phyloP scores from a whole-genome alignment of 2,113 vertebrate genomes.

The Theristicus caerulescens region DNA sequence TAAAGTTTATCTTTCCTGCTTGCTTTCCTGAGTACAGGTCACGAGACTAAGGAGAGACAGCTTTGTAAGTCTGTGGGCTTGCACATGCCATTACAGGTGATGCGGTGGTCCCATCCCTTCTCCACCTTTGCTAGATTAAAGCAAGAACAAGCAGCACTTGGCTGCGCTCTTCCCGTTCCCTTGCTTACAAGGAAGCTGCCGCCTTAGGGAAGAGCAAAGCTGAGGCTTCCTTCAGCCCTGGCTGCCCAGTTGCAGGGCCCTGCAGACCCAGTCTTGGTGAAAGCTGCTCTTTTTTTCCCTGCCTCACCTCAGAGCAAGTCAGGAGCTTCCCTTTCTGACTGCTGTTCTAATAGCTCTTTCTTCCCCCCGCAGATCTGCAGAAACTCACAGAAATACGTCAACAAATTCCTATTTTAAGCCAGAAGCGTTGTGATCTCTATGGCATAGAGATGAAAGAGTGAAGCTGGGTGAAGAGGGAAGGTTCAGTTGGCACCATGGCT shows the following conservation, averaged over 20 bases:
- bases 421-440: slow-evolving; percentile 90
- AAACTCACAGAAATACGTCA: slow-evolving; percentile 88
- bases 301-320: neutral
- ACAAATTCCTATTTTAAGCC: slow-evolving; percentile 88
- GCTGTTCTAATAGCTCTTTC: neutral
- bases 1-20: neutral
- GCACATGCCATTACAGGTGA: neutral
- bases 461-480: neutral
- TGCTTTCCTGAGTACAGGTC: neutral
- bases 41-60: neutral
- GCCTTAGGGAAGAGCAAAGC: neutral
- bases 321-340: neutral
- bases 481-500: neutral
- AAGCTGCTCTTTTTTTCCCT: neutral
- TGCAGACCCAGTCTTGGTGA: neutral
- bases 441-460: slow-evolving; percentile 68
- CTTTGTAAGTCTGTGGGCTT: neutral
- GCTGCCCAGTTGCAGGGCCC: neutral
- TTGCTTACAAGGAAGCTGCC: neutral
- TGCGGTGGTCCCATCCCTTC: neutral
- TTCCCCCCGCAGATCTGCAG: slow-evolving; percentile 84
- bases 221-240: neutral
- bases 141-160: neutral
- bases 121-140: neutral
- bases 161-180: neutral